phyloP scores from a whole-genome alignment of 2,113 vertebrate species.

The Gavia stellata region DNA sequence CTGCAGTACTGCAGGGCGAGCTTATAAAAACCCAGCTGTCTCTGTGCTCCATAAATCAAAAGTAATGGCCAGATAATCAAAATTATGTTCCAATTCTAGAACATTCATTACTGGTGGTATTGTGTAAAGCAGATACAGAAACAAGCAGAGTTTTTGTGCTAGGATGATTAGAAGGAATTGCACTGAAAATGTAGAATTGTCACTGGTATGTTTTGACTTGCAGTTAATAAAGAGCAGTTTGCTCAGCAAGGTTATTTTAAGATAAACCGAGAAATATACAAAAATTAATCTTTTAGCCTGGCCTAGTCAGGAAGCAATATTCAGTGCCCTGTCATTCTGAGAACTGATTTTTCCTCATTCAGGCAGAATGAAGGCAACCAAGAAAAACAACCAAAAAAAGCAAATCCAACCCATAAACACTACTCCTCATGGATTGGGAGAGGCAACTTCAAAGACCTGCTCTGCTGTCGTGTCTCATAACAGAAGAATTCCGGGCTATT shows the following conservation, averaged over 20 bases:
- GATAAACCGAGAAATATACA: conserved; percentile 36
- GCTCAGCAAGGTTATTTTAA: conserved; percentile 15
- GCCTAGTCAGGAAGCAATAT: background rate
- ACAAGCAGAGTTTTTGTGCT: conserved; percentile 19
- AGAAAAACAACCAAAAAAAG: background rate
- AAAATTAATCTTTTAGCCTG: background rate
- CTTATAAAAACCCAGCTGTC: conserved; percentile 63
- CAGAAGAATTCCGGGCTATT: background rate
- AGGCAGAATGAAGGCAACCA: background rate
- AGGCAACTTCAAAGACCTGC: conserved; percentile 34
- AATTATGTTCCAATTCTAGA: conserved; percentile 60
- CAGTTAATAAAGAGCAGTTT: conserved; percentile 19
- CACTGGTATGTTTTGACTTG: conserved; percentile 18
- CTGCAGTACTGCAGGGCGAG: conserved; percentile 54
- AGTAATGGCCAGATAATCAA: conserved; percentile 66
- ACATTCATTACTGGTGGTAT: conserved; percentile 57
- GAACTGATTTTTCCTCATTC: background rate
- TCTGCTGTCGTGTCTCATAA: background rate
- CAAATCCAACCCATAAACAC: background rate
- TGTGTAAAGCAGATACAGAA: conserved; percentile 34
- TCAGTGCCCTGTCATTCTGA: background rate
- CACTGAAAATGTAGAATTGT: background rate
- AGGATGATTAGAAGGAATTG: conserved; percentile 43
- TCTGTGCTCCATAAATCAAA: conserved; percentile 60
- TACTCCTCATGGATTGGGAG: background rate